Percentiles rank a stretch among this genome's conserved stretches.
Evolutionary conservation across 1,140 invertebrate genomes (phyloP).

Genomic region (Aphidius ervi): DNA sequence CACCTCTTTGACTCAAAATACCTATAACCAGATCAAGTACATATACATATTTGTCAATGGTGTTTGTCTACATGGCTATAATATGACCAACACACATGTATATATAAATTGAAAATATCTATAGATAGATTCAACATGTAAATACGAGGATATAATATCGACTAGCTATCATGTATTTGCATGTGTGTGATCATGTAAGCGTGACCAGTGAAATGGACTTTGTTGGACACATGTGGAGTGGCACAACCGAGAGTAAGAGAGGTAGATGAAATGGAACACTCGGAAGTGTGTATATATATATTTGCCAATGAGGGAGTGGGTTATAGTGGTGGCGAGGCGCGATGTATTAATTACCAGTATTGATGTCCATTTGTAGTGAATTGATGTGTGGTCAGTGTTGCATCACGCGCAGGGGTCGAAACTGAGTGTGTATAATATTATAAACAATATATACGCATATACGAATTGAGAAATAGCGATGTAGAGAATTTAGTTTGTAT

Average conservation of each 20-base stretch:
- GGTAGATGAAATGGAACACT: conserved; percentile 6
- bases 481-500: not conserved
- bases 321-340: conserved; percentile 40
- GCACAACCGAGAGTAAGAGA: conserved; percentile 5
- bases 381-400: conserved; percentile 55
- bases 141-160: not conserved
- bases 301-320: conserved; percentile 18
- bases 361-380: conserved; percentile 57
- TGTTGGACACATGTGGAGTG: conserved; percentile 4
- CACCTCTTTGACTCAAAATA: no score
- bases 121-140: not conserved
- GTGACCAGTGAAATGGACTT: no score
- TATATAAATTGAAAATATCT: not conserved
- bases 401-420: conserved; percentile 51
- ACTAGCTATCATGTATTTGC: not conserved
- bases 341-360: conserved; percentile 57
- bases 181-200: not conserved
- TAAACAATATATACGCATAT: conserved; percentile 1
- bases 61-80: conserved; percentile 41
- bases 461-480: not conserved
- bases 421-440: conserved; percentile 28
- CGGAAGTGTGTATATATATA: conserved; percentile 16
- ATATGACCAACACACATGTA: not conserved
- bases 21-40: no score
- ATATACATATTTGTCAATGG: conserved; percentile 38